Evolutionary conservation across 2,888 invertebrate species (phyloP).

Genomic region (Digitonthophagus gazella): DNA sequence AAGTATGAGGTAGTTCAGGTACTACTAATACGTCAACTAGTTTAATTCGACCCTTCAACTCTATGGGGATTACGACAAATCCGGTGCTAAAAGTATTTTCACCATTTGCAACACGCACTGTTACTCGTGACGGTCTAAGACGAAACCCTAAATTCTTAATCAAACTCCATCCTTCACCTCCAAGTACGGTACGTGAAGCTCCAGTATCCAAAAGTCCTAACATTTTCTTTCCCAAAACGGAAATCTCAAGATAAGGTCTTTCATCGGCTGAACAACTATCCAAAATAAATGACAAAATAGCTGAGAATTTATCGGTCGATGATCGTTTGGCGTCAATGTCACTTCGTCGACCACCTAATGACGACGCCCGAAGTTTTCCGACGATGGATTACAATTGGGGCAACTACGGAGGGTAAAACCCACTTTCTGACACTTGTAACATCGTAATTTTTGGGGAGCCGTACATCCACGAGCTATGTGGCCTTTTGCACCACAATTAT

Average conservation of each 20-base stretch:
- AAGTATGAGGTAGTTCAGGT: constrained; percentile 21
- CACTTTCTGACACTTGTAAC: neutral
- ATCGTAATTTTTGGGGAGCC: neutral
- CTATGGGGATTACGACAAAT: constrained; percentile 21
- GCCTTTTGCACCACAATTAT: neutral
- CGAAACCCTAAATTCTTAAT: constrained; percentile 18
- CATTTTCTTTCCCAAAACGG: constrained; percentile 22
- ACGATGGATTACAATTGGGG: neutral
- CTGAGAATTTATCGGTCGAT: neutral
- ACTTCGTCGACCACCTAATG: neutral
- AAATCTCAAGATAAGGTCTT: constrained; percentile 25
- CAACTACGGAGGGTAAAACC: constrained; percentile 2
- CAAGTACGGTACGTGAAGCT: constrained; percentile 25
- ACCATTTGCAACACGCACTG: constrained; percentile 27
- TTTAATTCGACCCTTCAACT: constrained; percentile 16
- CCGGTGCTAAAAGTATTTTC: constrained; percentile 21
- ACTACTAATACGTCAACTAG: constrained; percentile 27
- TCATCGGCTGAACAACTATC: constrained; percentile 21
- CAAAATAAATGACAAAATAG: constrained; percentile 16
- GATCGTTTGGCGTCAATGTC: neutral
- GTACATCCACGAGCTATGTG: neutral
- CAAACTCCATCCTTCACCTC: constrained; percentile 20
- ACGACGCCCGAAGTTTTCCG: constrained; percentile 5
- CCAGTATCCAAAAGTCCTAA: constrained; percentile 29
- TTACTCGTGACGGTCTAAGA: neutral